Conservation (phyloP, 92 coral and sea anemone species). For the Zoanthus sociatus region DNA sequence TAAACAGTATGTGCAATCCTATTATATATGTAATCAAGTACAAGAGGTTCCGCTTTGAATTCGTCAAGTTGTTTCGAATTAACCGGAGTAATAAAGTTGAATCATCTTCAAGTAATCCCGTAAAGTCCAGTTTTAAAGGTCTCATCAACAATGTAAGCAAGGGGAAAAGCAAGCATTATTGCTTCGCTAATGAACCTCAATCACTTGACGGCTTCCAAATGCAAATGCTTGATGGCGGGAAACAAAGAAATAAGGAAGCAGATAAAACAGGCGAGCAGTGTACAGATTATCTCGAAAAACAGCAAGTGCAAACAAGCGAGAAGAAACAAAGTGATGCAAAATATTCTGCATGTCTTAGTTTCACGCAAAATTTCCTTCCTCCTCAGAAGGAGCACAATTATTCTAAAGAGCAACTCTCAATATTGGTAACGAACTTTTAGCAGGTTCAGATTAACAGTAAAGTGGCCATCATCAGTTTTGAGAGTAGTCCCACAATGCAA, state of each 20-base stretch:
- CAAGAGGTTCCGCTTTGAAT: conserved; percentile 58
- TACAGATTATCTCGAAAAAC: not conserved
- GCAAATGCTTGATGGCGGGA: not conserved
- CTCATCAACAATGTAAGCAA: not conserved
- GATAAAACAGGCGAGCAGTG: not conserved
- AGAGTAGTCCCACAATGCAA: no score
- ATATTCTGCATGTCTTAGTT: no score
- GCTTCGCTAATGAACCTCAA: not conserved
- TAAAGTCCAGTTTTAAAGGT: not conserved
- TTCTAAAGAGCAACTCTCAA: no score
- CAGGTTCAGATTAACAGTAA: no score
- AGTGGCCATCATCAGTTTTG: no score
- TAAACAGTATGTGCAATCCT: conserved; percentile 87
- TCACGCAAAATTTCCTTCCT: no score
- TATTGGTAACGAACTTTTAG: no score
- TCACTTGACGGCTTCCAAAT: not conserved
- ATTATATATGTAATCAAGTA: conserved; percentile 82
- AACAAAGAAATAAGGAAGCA: not conserved
- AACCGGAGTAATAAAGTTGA: not conserved
- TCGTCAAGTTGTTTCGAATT: conserved; percentile 18
- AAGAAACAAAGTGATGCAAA: no score
- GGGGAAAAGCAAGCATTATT: not conserved
- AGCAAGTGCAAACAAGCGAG: not conserved
- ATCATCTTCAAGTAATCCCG: not conserved
- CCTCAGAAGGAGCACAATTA: no score